A percentile compares a stretch with the other conserved stretches of the same genome.
Conservation (phyloP, 1,140 invertebrate genomes). For the Nephila pilipes region DNA sequence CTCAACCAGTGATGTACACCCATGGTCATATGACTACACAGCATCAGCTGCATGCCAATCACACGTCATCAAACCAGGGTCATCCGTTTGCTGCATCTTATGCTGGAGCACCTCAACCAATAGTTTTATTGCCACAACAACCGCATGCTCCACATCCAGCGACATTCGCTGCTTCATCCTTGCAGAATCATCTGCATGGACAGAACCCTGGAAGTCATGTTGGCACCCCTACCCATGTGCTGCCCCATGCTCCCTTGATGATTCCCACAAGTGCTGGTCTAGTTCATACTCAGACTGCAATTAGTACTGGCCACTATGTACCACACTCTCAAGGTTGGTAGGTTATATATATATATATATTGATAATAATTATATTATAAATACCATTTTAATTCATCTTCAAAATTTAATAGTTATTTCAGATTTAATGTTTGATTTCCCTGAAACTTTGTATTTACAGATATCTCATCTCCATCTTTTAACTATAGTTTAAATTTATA, state of each 20-base stretch:
- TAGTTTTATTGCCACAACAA: conserved; percentile 76
- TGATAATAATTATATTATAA: no score
- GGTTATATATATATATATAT: neutral
- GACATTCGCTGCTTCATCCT: conserved; percentile 38
- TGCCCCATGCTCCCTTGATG: conserved; percentile 61
- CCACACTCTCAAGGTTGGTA: conserved; percentile 73
- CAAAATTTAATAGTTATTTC: no score
- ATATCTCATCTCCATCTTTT: no score
- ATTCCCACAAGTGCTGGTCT: conserved; percentile 75
- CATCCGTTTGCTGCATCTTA: conserved; percentile 61
- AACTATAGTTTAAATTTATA: no score
- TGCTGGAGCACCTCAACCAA: conserved; percentile 60
- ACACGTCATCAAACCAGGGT: conserved; percentile 53
- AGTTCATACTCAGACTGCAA: conserved; percentile 60
- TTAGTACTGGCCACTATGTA: conserved; percentile 67
- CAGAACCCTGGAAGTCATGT: conserved; percentile 74
- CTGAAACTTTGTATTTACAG: no score
- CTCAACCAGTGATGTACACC: conserved; percentile 70
- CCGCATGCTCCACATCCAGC: conserved; percentile 61
- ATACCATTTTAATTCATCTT: no score
- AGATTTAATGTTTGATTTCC: no score
- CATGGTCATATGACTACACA: conserved; percentile 70
- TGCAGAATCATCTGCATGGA: conserved; percentile 77
- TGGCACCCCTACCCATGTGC: conserved; percentile 59
- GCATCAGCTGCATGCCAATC: conserved; percentile 61